Evolutionary conservation across 2,888 invertebrate species (phyloP), one percentile per base, ranked within the genome.

Genomic region (Trileptium ribeirensis): DNA sequence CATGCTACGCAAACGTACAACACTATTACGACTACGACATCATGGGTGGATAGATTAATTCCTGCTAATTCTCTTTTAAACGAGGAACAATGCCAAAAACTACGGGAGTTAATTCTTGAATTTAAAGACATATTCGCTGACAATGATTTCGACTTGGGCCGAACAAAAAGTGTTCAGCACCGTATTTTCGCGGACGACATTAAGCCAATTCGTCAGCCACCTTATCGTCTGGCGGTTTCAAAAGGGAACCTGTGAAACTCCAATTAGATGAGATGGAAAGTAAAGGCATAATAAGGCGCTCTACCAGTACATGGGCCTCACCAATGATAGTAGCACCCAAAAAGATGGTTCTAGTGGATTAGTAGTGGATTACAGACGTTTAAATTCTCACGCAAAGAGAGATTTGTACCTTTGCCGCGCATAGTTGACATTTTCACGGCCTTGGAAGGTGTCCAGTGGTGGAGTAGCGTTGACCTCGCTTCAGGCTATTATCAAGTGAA

Each of bases 401-500:
- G 79, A 79, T n/a, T 1, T 33, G 29, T 79, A 77, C 34, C 74
- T 19, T n/a, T 79, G 77, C 80, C 80, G n/a, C 29, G 39, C 15
- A 81, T 80, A 24, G 39, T 37, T 39, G 39, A 38, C 19, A 81
- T 80, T n/a, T 31, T 80, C 1, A 24, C 24, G 29, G 1, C 38
- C 15, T 51, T 80, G 29, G 75, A 29, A 3, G 29, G 29, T 31
- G 37, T 24, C 1, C 29, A 38, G 24, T 80, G 15, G 1, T 80
- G 78, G n/a, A 81, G 79, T 51, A 24, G 31, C 34, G 51, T 83
- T 3, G 81, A 82, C 40, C 38, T 80, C 24, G 40, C 39, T 19
- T 79, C 81, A 2, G 82, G 83, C 3, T 82, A 83, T 74, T 81
- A 75, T 67, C 81, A 83, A 40, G 29, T 83, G 0, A 31, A 40